Base-by-base conservation (phyloP, 2,888 invertebrate species). In the Phlogophora meticulosa region DNA sequence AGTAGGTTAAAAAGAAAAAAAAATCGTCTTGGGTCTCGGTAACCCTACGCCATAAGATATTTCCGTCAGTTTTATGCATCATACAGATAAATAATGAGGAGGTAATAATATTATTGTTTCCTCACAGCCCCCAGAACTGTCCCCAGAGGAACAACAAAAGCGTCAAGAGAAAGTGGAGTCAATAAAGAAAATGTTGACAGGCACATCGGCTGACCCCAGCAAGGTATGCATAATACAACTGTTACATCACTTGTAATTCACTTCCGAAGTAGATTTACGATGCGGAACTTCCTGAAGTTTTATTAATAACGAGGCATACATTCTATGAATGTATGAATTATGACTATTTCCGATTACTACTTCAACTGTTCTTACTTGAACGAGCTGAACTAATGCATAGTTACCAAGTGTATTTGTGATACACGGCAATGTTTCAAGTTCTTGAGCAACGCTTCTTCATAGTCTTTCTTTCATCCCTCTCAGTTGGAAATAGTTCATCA, bases 141-240 rank as follows among this genome's bases (percentile, higher is more conserved):
- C 98, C 0, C 97, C 97, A 0, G 98, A 98, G 87, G 98, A 99
- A 88, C 97, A 98, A 88, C 97, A 97, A 85, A 97, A 97, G 76
- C 96, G 98, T 15, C 96, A 97, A 88, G 98, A 98, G 90, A 98
- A 98, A 93, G 98, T 98, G 7, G 98, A 98, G 88, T 97, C 98
- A 13, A 98, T 99, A 76, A 97, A 98, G 89, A 98, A 98, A 91
- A 98, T 99, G 98, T 96, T 99, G 17, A 97, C 98, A 0, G 97
- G 98, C 86, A 95, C 97, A 5, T 93, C 95, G 24, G 92, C 93
- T 46, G 96, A 96, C 81, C 93, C 93, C 15, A 93, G 84, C 78
- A 95, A 95, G 93, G 96, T 96, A 77, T 77, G 81, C 72, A 45
- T 61, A 48, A 59, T 20, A n/a, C 63, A 38, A 13, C 42, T 71